Evolutionary conservation across 2,113 vertebrate species (phyloP), one percentile per base, ranked within the genome.

Genomic region (Pseudois nayaur): DNA sequence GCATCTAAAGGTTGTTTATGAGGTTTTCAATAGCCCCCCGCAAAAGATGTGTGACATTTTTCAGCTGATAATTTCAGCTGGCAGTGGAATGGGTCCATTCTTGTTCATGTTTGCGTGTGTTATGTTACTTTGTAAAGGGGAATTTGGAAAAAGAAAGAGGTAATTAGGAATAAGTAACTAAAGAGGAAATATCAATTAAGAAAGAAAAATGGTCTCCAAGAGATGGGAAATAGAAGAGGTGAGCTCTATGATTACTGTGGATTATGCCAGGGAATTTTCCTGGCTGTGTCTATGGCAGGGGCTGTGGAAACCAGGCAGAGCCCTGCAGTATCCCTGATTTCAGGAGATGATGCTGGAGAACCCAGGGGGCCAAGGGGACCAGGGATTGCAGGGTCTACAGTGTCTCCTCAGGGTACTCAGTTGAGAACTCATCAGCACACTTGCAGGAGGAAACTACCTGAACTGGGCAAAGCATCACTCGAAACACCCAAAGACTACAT

Each of bases 401-500:
- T 3, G 19, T 62, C 45, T 45, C 29, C 4, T 9, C 6, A 3
- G 33, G 10, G 52, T 17, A 21, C n/a, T 36, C 59, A 4, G 43
- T 1, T 29, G 40, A 54, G 86, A 31, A 12, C 17, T 55, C 36
- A 8, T n/a, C 36, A 33, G 55, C 16, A 50, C 5, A 43, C 9
- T 0, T 1, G 19, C 14, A 8, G 29, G n/a, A 40, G 3, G 33
- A 50, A 45, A 15, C 29, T 8, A 45, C 9, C 13, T 6, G 15
- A 29, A 7, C 8, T n/a, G 62, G 33, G 45, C 25, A 43, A 27
- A 59, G 11, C 33, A 17, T 25, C 27, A 5, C 21, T 60, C 5
- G 0, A n/a, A 81, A 4, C 10, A 40, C 40, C 33, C 31, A 11
- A 29, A 36, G 14, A 2, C n/a, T 71, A 33, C 62, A 12, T 0